Evolutionary conservation across 2,888 invertebrate genomes (phyloP), one percentile per base, ranked within the genome.

Genomic region (Pycnomerus fuliginosus): DNA sequence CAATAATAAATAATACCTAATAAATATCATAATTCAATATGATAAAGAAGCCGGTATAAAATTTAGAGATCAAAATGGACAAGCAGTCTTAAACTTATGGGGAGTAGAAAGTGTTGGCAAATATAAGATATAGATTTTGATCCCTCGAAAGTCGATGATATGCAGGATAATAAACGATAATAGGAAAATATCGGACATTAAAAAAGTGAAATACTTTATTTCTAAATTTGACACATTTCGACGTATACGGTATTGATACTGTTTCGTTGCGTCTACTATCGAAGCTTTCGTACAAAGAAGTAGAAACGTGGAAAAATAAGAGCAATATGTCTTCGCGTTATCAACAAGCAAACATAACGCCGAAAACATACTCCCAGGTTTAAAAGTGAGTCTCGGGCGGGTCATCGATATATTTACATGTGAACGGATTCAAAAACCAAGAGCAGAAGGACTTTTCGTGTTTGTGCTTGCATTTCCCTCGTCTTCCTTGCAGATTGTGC

Each of bases 361-460:
- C 25, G 35, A 35, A 8, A 35, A 25, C 35, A 29, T 3, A 25
- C 17, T 4, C 8, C 8, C 38, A 13, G 29, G 16, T 51, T 66
- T 69, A 72, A 52, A 73, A 72, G 62, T 73, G 72, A 11, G 73
- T 72, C 57, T 73, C 73, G 38, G 72, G 72, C 32, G 73, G 71
- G 55, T 73, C 73, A 64, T 86, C 84, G 48, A 85, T 84, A 69
- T 85, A 85, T 69, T 85, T 85, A 75, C 85, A 85, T 25, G 85
- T 83, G 63, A 86, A 86, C 7, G 85, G 86, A 69, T 85, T 86
- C 61, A 85, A 73, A 50, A 86, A 74, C 85, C 85, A 86, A 28
- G 84, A 84, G 70, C 85, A 86, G 54, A 86, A 80, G 2, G 85
- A 84, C 52, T 84, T 81, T 48, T 84, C 83, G 56, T 74, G 74